Conservation (phyloP, 2,888 invertebrate genomes). For the Sinelater perroti region DNA sequence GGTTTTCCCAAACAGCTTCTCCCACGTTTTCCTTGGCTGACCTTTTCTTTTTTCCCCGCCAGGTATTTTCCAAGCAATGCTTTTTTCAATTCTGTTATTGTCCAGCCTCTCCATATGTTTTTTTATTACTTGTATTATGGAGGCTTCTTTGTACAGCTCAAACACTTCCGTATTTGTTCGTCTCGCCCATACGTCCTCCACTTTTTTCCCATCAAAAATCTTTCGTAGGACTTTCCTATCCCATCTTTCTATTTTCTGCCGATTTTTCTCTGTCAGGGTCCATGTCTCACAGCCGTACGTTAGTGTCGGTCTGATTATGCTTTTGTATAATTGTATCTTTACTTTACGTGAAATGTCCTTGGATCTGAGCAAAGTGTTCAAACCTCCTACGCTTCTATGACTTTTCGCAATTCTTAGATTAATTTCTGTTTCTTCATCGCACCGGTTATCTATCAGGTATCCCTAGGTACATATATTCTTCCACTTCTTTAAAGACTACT, state of each 20-base stretch:
- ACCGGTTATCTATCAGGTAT: slow-evolving; percentile 2
- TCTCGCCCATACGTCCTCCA: background rate
- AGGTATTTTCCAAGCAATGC: background rate
- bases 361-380: slow-evolving; percentile 8
- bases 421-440: slow-evolving; percentile 8
- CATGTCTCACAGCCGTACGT: background rate
- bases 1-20: background rate
- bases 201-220: slow-evolving; percentile 8
- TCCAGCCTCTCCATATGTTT: slow-evolving; percentile 11
- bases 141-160: slow-evolving; percentile 7
- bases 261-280: slow-evolving; percentile 3
- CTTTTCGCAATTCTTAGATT: slow-evolving; percentile 1
- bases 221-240: slow-evolving; percentile 4
- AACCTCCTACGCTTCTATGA: background rate
- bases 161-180: background rate
- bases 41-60: background rate
- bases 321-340: slow-evolving; percentile 4
- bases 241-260: slow-evolving; percentile 5
- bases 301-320: no score
- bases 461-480: slow-evolving; percentile 11
- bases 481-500: slow-evolving; percentile 10
- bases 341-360: slow-evolving; percentile 9
- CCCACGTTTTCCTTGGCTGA: background rate
- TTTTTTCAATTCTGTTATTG: slow-evolving; percentile 1
- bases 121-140: slow-evolving; percentile 11